Percentiles rank a stretch among this genome's conserved stretches.
Conservation (phyloP, 2,113 vertebrate species). For the Erinaceus europaeus region DNA sequence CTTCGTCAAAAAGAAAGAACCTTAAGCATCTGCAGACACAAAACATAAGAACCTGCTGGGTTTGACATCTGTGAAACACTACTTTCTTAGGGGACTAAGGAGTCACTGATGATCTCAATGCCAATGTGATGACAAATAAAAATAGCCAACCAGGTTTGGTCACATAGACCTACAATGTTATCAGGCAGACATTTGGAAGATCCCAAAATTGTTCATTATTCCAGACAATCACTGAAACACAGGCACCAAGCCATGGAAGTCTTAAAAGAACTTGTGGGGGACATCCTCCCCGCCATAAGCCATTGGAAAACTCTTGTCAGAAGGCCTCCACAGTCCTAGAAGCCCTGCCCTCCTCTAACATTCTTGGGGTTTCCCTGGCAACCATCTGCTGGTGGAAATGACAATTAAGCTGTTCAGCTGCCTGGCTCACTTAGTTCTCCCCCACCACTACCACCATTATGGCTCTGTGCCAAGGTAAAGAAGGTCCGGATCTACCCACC, state of each 20-base stretch:
- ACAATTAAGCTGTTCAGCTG: constrained; percentile 70
- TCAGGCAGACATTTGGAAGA: not conserved
- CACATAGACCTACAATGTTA: fast-evolving
- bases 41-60: not conserved
- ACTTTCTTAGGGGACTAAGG: not conserved
- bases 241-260: not conserved
- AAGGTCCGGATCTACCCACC: constrained; percentile 17
- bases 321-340: not conserved
- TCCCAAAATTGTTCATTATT: constrained; percentile 1
- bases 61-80: not conserved
- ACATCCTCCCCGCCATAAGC: not conserved
- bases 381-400: constrained; percentile 70
- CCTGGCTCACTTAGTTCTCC: constrained; percentile 57
- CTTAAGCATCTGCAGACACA: not conserved
- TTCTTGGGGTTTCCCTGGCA: constrained; percentile 71
- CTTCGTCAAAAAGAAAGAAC: no score
- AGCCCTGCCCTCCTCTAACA: constrained; percentile 47
- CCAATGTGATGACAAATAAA: not conserved
- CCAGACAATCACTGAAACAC: not conserved
- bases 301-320: not conserved
- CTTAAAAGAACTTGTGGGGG: constrained; percentile 11
- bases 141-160: not conserved
- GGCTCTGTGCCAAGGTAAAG: constrained; percentile 60
- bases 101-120: not conserved
- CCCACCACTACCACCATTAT: no score